Evolutionary conservation across 2,797 vertebrate genomes (phyloP), one percentile per base, ranked within the genome.

Genomic region (Bucorvus abyssinicus): DNA sequence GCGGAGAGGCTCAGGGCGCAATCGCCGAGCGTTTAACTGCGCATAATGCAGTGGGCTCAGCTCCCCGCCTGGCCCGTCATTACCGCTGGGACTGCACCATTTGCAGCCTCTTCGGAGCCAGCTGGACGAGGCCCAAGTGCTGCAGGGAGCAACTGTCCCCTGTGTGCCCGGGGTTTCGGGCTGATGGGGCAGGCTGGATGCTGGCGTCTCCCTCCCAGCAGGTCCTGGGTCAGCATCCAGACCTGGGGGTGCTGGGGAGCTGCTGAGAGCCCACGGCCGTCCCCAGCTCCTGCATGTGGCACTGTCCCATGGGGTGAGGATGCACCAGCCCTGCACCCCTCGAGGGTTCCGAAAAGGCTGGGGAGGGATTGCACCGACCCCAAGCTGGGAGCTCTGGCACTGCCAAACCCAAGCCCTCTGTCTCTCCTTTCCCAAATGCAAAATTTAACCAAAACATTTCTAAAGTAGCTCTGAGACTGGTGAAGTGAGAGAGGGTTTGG

Each of bases 201-300:
- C 32, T 1, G 4, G 49, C 52, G 19, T 29, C 14, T 7, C 5
- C 40, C 14, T 26, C 34, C 34, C 0, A 0, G 70, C 11, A 77
- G 19, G 30, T 52, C 26, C 45, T 7, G 5, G 13, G 23, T 50
- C 1, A 1, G 26, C 32, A 47, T 11, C n/a, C 1, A 2, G 24
- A 34, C 11, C 36, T 7, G 2, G 42, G 40, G 27, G 12, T 8
- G 27, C 67, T 61, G 36, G 42, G 27, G 15, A 68, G 16, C 23
- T 40, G 38, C 59, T 6, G 7, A 30, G 19, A 61, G 9, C 26
- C 22, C 3, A 2, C 0, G 4, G 29, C 38, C 3, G 3, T 10
- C 14, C 18, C 38, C 56, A 14, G 50, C 24, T 8, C 59, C 36
- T 36, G 36, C 45, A 1, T 2, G 0, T 2, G 5, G 19, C 21